Evolutionary conservation across 2,797 vertebrate species (phyloP), one percentile per base, ranked within the genome.

Genomic region (Mormyrops boulengeri): DNA sequence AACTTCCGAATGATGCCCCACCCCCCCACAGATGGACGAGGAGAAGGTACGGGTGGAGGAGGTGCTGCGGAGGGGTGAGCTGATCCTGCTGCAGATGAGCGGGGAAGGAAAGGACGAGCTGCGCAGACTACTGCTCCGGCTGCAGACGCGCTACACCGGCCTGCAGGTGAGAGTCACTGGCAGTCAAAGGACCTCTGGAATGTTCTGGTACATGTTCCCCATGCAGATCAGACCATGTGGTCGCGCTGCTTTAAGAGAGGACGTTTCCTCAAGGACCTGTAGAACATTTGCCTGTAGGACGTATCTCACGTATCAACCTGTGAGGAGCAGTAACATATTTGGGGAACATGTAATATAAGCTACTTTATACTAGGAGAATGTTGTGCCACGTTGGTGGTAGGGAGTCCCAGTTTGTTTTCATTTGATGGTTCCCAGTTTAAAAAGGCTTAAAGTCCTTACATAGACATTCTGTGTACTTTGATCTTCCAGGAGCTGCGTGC

Each of bases 11-110:
- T 30, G 38, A 8, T 47, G 38, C 84, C 11, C 22, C 12, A 47
- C 22, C 49, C 87, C 91, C 73, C 93, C n/a, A 86, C 93, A 99
- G 98, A 69, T 97, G 96, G 97, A 97, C 87, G 97, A 98, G 92
- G 96, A 99, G 92, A 97, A 97, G 93, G 95, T 96, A 89, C 94
- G 94, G 3, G 94, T 98, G 88, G 98, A 99, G 93, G 96, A 97
- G 85, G 92, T 99, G 91, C 92, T 99, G n/a, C 96, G 94, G 92
- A 96, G 94, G 94, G 98, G 98, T 86, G 97, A 98, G 49, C 95
- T 96, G 60, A 86, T 98, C 88, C 93, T 98, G 87, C 97, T 96
- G 90, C 95, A 96, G 66, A 95, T 95, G 0, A 92, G 96, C 89
- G 97, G 98, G 1, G 96, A 97, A 5, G 94, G 91, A 49, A 96